A percentile compares a stretch with the other conserved stretches of the same genome.
These are phyloP conservation scores for Loris lydekkerianus DNA, from an alignment of 2,797 vertebrate genomes.

Conservation along the genomic window DNA sequence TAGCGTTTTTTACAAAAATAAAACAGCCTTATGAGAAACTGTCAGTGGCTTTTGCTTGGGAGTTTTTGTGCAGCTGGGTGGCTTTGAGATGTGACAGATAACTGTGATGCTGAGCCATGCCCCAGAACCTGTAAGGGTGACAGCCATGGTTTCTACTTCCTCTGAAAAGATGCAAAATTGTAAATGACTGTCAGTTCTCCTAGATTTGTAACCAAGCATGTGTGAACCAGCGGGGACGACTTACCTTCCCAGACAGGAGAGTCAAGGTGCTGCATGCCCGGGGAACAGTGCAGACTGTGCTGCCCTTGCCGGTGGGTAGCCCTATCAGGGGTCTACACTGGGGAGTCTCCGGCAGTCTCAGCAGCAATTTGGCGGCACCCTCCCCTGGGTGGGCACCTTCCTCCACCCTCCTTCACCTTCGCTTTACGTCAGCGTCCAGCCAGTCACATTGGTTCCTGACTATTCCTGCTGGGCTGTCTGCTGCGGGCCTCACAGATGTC, in stretches of 20 bases:
- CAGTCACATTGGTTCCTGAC: rapidly evolving
- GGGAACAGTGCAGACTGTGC: rapidly evolving
- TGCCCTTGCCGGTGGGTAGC: rapidly evolving
- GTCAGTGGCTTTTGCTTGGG: not conserved
- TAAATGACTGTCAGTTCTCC: not conserved
- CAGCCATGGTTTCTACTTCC: not conserved
- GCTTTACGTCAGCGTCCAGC: not conserved
- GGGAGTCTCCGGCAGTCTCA: no score
- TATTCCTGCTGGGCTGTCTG: not conserved
- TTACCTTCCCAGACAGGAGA: not conserved
- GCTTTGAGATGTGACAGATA: not conserved
- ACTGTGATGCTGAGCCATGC: not conserved
- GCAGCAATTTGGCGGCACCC: rapidly evolving
- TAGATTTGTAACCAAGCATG: not conserved
- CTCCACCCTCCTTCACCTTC: rapidly evolving
- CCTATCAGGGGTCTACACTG: not conserved
- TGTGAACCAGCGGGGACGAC: not conserved
- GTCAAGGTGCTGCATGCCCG: rapidly evolving
- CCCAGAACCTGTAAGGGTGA: not conserved
- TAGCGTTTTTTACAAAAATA: not conserved
- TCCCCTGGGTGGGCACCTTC: not conserved
- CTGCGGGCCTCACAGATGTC: not conserved
- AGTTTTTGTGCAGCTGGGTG: not conserved
- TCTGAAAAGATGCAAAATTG: not conserved
- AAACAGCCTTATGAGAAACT: not conserved